Conservation (phyloP, 2,797 vertebrate genomes). For the Anabas testudineus region DNA sequence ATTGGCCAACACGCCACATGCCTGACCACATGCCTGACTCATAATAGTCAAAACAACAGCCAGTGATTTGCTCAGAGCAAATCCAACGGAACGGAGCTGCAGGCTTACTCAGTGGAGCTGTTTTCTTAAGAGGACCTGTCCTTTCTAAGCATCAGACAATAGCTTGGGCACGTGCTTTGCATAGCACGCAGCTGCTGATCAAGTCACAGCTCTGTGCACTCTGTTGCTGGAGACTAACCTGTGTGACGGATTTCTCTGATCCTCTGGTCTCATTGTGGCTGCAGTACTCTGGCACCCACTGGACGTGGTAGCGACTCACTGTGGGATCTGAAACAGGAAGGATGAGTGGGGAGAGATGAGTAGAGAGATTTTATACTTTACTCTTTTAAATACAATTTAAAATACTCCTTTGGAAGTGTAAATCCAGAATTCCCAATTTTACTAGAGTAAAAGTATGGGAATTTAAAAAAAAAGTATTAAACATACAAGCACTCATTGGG, state of each 20-base stretch:
- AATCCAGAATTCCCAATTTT: background rate
- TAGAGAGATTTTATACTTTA: background rate
- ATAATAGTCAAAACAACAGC: constrained; percentile 77
- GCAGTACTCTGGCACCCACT: constrained; percentile 92
- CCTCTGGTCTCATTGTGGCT: constrained; percentile 87
- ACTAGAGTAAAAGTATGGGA: no score
- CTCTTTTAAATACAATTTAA: background rate
- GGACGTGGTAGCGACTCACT: constrained; percentile 89
- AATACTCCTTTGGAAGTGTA: background rate
- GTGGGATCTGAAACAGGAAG: constrained; percentile 78
- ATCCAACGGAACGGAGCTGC: constrained; percentile 48
- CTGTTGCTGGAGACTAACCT: constrained; percentile 79
- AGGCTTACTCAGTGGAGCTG: constrained; percentile 39
- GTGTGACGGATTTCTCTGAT: constrained; percentile 87
- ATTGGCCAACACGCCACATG: constrained; percentile 75
- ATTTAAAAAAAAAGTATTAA: no score
- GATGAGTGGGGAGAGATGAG: constrained; percentile 17
- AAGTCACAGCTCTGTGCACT: constrained; percentile 5
- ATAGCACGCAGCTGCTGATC: constrained; percentile 55
- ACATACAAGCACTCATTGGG: no score
- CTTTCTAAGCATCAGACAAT: constrained; percentile 64
- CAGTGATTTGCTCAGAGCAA: constrained; percentile 60
- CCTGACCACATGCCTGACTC: constrained; percentile 78
- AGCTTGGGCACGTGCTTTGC: constrained; percentile 62
- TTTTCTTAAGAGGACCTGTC: constrained; percentile 58